Percentiles rank a stretch among this genome's conserved stretches.
phyloP scores from a whole-genome alignment of 2,113 vertebrate genomes.

The Macquaria australasica region DNA sequence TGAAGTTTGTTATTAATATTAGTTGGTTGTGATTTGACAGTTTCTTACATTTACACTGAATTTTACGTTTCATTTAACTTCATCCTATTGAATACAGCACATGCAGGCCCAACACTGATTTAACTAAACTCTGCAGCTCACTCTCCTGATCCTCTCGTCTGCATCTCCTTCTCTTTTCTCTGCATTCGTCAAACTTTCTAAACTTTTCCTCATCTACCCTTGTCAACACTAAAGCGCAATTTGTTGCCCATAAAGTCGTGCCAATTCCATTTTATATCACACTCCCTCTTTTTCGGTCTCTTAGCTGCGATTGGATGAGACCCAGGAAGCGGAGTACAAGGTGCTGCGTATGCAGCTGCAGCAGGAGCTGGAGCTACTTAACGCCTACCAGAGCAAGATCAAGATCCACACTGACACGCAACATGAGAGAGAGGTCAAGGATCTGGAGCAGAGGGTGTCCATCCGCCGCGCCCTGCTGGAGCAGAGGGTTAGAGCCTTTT shows the following conservation, averaged over 20 bases:
- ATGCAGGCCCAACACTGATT: background rate
- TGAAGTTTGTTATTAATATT: background rate
- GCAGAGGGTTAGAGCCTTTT: constrained; percentile 86
- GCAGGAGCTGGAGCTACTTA: constrained; percentile 93
- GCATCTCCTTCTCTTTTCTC: constrained; percentile 17
- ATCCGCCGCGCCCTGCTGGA: constrained; percentile 92
- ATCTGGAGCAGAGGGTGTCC: constrained; percentile 93
- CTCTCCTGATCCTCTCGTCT: constrained; percentile 4
- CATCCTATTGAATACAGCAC: background rate
- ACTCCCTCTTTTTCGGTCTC: background rate
- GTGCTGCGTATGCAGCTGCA: constrained; percentile 93
- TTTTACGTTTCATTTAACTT: background rate
- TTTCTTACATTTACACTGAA: background rate
- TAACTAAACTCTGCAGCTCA: background rate
- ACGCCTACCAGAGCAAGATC: constrained; percentile 96
- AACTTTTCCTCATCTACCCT: constrained; percentile 17
- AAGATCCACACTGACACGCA: constrained; percentile 94
- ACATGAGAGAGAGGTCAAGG: constrained; percentile 91
- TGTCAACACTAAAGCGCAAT: constrained; percentile 1
- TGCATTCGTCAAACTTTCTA: background rate
- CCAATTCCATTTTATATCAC: constrained; percentile 11
- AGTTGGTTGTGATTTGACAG: background rate
- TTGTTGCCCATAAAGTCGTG: background rate
- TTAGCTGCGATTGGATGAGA: constrained; percentile 92
- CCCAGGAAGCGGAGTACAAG: constrained; percentile 93